Evolutionary conservation across 1,140 invertebrate genomes (phyloP), one percentile per base, ranked within the genome.

Genomic region (Papilio dardanus): DNA sequence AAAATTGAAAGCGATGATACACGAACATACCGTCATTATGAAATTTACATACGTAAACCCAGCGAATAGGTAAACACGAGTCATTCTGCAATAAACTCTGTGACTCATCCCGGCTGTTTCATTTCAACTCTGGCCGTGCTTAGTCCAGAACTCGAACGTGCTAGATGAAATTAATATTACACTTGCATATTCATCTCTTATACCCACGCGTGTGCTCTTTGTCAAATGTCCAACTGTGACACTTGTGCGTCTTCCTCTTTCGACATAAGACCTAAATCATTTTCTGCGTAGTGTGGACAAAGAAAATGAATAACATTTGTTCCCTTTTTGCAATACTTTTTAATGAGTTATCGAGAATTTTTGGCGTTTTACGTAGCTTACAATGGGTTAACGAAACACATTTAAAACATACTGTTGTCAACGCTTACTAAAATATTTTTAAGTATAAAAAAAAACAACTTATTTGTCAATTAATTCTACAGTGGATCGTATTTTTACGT

Each of bases 101-200:
- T 74, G 74, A 74, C 35, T 74, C 74, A 74, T 42, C 21, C 58
- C 74, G 74, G 58, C 54, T 74, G 74, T 28, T 62, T 66, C 74
- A 30, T 74, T 65, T 74, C 58, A 66, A 66, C n/a, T 19, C 24
- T 50, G 16, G 21, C 21, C 3, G 19, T 69, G n/a, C 7, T n/a
- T 50, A 50, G 67, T 24, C 19, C 28, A 33, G 35, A 69, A 24
- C 35, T 21, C 67, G 67, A 40, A 62, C 54, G 54, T 62, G 54
- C 54, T 62, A 62, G 54, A 62, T 62, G 54, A 62, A 62, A 62
- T 62, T 62, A 62, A 62, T 62, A 62, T 62, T 28, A 62, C n/a
- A 62, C 54, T 28, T 62, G 54, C 54, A 62, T 62, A 62, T 28
- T 62, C 54, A 62, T 62, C 21, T 14, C 54, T 62, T 62, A 62